Percentiles rank a stretch among this genome's conserved stretches.
These are phyloP conservation scores for Sebastiscus albofasciatus DNA, from an alignment of 2,797 vertebrate species.

Conservation along the genomic window DNA sequence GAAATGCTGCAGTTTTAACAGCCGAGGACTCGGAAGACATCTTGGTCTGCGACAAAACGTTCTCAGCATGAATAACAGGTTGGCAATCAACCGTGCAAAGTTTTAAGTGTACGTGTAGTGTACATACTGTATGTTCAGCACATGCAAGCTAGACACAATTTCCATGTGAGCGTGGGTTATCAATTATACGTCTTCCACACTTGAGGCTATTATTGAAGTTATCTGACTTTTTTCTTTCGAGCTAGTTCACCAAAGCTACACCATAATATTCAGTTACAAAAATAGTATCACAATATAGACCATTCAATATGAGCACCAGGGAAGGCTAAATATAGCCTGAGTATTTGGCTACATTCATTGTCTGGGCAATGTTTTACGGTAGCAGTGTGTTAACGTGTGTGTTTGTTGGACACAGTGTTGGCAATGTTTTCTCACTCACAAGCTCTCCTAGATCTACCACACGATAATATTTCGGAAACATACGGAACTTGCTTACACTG, in stretches of 20 bases:
- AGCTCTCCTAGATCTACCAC: slow-evolving; percentile 78
- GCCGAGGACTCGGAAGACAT: slow-evolving; percentile 70
- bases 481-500: slow-evolving; percentile 68
- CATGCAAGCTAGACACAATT: slow-evolving; percentile 73
- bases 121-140: slow-evolving; percentile 64
- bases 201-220: slow-evolving; percentile 71
- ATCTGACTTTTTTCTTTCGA: slow-evolving; percentile 43
- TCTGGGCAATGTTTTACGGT: slow-evolving; percentile 74
- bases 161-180: slow-evolving; percentile 50
- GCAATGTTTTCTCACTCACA: slow-evolving; percentile 77
- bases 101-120: slow-evolving; percentile 47
- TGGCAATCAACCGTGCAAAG: slow-evolving; percentile 68
- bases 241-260: slow-evolving; percentile 72
- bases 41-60: slow-evolving; percentile 26
- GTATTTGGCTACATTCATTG: slow-evolving; percentile 85
- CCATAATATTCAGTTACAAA: slow-evolving; percentile 80
- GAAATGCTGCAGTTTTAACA: slow-evolving; percentile 36
- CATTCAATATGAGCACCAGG: slow-evolving; percentile 82
- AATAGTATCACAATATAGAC: slow-evolving; percentile 84
- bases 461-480: slow-evolving; percentile 68
- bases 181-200: slow-evolving; percentile 64
- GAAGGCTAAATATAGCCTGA: slow-evolving; percentile 78
- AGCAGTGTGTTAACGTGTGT: slow-evolving; percentile 63
- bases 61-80: slow-evolving; percentile 51
- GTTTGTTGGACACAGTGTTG: slow-evolving; percentile 83